Evolutionary conservation across 2,888 invertebrate genomes (phyloP).

Genomic region (Gordius sp.): DNA sequence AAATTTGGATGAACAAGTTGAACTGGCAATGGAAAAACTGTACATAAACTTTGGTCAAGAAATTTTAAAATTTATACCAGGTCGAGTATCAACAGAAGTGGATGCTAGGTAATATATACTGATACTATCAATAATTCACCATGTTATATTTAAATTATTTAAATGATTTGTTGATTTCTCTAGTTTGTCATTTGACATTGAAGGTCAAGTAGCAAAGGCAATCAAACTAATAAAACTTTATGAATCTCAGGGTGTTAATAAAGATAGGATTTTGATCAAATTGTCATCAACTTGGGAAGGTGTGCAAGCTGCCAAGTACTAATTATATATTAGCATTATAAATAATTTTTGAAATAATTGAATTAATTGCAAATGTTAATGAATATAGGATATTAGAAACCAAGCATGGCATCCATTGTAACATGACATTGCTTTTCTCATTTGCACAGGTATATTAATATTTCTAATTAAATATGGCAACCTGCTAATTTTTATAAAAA

Average conservation of each 20-base stretch:
- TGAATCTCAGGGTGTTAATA: conserved; percentile 57
- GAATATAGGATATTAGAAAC: conserved; percentile 51
- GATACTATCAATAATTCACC: background rate
- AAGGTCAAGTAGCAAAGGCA: conserved; percentile 66
- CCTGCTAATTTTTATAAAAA: too few species aligned
- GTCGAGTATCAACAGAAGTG: conserved; percentile 79
- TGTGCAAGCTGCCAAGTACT: conserved; percentile 75
- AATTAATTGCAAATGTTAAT: conserved; percentile 10
- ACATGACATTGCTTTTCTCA: conserved; percentile 77
- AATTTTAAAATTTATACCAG: conserved; percentile 86
- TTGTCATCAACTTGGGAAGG: conserved; percentile 98
- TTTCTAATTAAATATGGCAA: background rate
- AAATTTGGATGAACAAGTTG: conserved; percentile 43
- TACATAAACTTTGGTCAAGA: conserved; percentile 83
- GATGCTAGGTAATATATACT: conserved; percentile 70
- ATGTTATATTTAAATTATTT: background rate
- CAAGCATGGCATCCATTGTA: conserved; percentile 78
- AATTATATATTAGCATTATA: conserved; percentile 18
- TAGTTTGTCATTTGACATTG: conserved; percentile 72
- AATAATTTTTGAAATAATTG: conserved; percentile 14
- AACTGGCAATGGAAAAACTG: conserved; percentile 64
- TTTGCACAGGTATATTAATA: conserved; percentile 30
- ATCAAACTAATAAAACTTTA: conserved; percentile 61
- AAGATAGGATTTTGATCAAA: conserved; percentile 80
- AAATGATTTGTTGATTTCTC: conserved; percentile 21